Evolutionary conservation across 2,113 vertebrate genomes (phyloP), one percentile per base, ranked within the genome.

Genomic region (Hypanus sabinus): DNA sequence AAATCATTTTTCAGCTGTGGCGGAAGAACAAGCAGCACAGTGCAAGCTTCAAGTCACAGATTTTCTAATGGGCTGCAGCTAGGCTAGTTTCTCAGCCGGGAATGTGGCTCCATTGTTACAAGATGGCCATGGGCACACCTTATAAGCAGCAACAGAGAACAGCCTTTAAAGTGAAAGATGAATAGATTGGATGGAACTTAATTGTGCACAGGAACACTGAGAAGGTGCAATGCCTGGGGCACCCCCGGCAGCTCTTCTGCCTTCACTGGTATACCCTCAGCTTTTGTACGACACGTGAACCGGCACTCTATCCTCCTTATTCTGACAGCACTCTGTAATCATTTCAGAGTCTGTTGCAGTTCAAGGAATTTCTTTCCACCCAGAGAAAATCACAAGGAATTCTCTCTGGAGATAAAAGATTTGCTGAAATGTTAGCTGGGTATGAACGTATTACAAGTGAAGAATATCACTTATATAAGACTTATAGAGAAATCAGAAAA

Each of bases 1-100:
- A 97, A 96, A 96, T 96, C 95, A 80, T 96, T 96, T 95, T 96
- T 96, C 97, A 97, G 96, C 97, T 97, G 97, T 94, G 96, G 95
- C 94, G 94, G 96, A 95, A 96, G 95, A 95, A 94, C 93, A 83
- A 95, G 95, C 96, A 95, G 95, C 96, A 95, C 94, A 95, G 95
- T 95, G 95, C 95, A 95, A 95, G 90, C 94, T 95, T 94, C 95
- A 95, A 96, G 95, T 94, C 95, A 70, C 95, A 95, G 94, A 94
- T 83, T 95, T 95, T 93, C 22, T 94, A 94, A 68, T 68, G 70
- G 70, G 36, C 70, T 92, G 10, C 62, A 70, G 65, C 65, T 22
- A 71, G 65, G 22, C 88, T 92, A 24, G 33, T 92, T 92, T 91
- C 68, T 92, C 20, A 14, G 33, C 65, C 24, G 38, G 68, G 16